phyloP scores from a whole-genome alignment of 2,888 invertebrate species.

The Galerucella nymphaeae region DNA sequence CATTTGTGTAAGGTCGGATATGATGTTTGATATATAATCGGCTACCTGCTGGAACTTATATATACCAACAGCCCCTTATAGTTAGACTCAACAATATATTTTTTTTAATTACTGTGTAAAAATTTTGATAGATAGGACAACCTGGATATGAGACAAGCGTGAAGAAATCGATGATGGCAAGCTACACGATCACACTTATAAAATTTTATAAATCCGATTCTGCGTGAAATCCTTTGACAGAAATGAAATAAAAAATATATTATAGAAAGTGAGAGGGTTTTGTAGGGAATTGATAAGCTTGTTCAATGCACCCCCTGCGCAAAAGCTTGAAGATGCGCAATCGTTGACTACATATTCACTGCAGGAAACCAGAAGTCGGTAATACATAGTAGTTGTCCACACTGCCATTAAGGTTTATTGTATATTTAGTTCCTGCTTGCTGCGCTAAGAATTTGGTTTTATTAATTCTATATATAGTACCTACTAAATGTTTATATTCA shows the following conservation, averaged over 20 bases:
- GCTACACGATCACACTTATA: not conserved
- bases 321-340: not conserved
- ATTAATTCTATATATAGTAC: not conserved
- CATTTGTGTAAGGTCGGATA: too few relatives aligned
- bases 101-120: not conserved
- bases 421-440: constrained; percentile 4
- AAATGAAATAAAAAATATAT: not conserved
- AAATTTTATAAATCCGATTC: not conserved
- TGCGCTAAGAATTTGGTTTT: not conserved
- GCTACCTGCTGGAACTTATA: too few relatives aligned
- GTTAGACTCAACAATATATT: too few relatives aligned
- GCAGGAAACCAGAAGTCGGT: constrained; percentile 5
- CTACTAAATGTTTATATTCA: not conserved
- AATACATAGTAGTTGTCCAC: not conserved
- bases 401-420: not conserved
- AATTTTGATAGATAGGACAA: not conserved
- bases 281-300: not conserved
- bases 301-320: not conserved
- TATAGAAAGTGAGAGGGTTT: not conserved
- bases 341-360: not conserved
- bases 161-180: not conserved
- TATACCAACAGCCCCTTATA: too few relatives aligned
- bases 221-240: not conserved
- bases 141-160: not conserved
- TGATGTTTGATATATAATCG: too few relatives aligned